Percentiles rank a stretch among this genome's conserved stretches.
Evolutionary conservation across 2,797 vertebrate species (phyloP).

Genomic region (Anguilla pacifica): DNA sequence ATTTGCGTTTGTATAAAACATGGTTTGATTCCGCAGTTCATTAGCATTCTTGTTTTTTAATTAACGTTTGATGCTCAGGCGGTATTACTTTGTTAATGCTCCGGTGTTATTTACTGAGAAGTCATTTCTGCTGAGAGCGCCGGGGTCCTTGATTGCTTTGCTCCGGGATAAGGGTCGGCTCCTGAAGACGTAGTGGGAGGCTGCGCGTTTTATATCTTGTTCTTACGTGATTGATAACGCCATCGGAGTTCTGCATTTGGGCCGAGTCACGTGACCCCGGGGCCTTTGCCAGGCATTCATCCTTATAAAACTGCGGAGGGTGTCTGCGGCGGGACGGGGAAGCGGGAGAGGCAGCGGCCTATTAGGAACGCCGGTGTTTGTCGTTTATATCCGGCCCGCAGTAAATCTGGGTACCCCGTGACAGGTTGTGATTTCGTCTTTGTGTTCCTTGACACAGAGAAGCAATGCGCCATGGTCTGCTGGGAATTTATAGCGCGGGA

Average conservation of each 20-base stretch:
- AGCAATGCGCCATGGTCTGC: not conserved
- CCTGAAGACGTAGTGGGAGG: not conserved
- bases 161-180: not conserved
- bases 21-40: not conserved
- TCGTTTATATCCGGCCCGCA: not conserved
- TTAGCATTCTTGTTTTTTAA: not conserved
- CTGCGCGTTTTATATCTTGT: not conserved
- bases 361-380: not conserved
- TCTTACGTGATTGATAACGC: not conserved
- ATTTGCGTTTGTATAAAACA: not conserved
- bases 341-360: not conserved
- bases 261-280: not conserved
- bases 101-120: not conserved
- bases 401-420: not conserved
- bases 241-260: not conserved
- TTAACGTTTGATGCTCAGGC: not conserved
- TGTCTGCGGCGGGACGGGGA: not conserved
- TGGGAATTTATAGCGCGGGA: not conserved
- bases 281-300: not conserved
- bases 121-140: not conserved
- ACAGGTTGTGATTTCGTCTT: constrained; percentile 19
- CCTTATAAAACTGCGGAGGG: not conserved
- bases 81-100: not conserved
- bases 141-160: not conserved
- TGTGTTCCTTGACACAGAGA: constrained; percentile 7